A percentile compares a stretch with the other conserved stretches of the same genome.
These are phyloP conservation scores for Enchytraeus crypticus DNA, from an alignment of 2,888 invertebrate genomes.

Conservation along the genomic window DNA sequence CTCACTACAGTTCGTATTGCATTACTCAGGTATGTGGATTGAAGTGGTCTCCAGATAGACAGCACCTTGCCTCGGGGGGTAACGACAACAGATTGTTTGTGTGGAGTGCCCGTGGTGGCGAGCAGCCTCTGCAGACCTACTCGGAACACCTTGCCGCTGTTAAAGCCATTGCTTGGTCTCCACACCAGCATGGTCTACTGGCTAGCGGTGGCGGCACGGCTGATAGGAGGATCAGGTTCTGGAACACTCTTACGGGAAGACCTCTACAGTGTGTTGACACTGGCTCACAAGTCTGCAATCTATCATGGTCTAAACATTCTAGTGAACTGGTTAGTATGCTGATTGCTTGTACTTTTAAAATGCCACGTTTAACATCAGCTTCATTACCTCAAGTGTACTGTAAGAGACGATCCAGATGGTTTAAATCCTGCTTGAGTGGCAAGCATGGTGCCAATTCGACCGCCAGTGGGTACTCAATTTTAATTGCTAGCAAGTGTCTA, in stretches of 20 bases:
- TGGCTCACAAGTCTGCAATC: constrained; percentile 84
- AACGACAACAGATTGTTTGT: constrained; percentile 93
- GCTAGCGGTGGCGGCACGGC: constrained; percentile 95
- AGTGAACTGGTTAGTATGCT: constrained; percentile 69
- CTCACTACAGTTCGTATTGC: background rate
- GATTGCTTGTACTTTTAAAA: too few relatives aligned
- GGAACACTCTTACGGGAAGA: constrained; percentile 61
- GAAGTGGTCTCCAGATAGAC: constrained; percentile 96
- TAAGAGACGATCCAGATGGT: too few relatives aligned
- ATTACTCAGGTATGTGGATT: constrained; percentile 68
- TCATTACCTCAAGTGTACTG: too few relatives aligned
- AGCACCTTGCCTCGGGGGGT: constrained; percentile 92
- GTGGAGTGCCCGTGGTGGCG: constrained; percentile 56
- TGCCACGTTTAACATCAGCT: too few relatives aligned
- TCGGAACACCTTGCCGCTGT: constrained; percentile 50
- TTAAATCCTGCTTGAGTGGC: too few relatives aligned
- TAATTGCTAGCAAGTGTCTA: too few relatives aligned
- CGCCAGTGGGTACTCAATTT: too few relatives aligned
- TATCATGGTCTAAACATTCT: constrained; percentile 88
- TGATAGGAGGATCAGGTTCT: constrained; percentile 64
- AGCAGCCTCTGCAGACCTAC: constrained; percentile 54
- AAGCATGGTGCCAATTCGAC: too few relatives aligned
- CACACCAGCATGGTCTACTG: constrained; percentile 79
- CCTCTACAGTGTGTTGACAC: constrained; percentile 78
- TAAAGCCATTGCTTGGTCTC: constrained; percentile 84